Evolutionary conservation across 2,888 invertebrate species (phyloP).

Genomic region (Agonopterix heracliana): DNA sequence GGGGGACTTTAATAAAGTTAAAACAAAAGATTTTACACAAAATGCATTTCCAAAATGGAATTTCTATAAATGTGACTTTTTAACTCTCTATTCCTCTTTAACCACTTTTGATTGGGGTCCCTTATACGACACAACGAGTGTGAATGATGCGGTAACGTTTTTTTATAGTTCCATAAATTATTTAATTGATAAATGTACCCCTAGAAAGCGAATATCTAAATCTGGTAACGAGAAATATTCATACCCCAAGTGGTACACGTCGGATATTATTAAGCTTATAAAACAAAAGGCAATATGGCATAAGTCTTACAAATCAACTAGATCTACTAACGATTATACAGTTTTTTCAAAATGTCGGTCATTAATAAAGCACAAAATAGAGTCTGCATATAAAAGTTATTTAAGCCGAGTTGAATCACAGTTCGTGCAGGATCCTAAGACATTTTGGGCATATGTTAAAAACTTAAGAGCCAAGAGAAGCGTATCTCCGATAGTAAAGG

Average conservation of each 20-base stretch:
- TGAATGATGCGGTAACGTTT: no score
- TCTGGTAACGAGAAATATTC: slow-evolving; percentile 1
- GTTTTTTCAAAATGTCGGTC: slow-evolving; percentile 7
- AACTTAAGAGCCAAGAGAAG: not conserved
- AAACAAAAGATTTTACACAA: no score
- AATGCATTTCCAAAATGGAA: no score
- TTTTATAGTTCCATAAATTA: slow-evolving; percentile 12
- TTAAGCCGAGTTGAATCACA: slow-evolving; percentile 5
- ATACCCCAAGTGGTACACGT: slow-evolving; percentile 18
- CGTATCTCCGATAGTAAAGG: slow-evolving; percentile 1
- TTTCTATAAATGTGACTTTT: no score
- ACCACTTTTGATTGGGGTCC: no score
- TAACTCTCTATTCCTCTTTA: no score
- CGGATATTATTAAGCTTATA: slow-evolving; percentile 13
- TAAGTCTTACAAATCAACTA: slow-evolving; percentile 11
- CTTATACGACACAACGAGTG: no score
- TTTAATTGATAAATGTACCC: slow-evolving; percentile 10
- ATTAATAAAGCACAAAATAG: slow-evolving; percentile 5
- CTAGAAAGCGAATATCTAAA: slow-evolving; percentile 10
- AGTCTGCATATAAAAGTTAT: slow-evolving; percentile 3
- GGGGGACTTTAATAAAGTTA: no score
- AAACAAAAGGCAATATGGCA: slow-evolving; percentile 12
- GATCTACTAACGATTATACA: slow-evolving; percentile 3
- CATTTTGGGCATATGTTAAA: slow-evolving; percentile 12
- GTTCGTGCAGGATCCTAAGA: slow-evolving; percentile 11